Base-by-base conservation (phyloP, 1,140 invertebrate genomes). In the Drosophila simulans region DNA sequence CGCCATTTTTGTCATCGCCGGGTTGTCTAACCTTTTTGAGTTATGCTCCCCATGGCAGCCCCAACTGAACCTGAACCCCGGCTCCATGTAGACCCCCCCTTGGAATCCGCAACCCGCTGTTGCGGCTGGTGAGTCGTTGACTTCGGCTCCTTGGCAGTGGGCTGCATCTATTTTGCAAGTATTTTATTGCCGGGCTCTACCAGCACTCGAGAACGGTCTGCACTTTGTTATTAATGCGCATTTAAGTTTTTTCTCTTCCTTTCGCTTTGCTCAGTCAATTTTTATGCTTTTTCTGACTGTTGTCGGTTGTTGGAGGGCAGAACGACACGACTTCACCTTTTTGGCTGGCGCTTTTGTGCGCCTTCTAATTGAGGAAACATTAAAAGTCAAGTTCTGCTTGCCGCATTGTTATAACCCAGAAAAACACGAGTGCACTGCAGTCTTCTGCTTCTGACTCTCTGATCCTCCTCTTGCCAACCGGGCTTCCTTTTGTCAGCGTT, bases 401-500 rank as follows among this genome's bases (percentile, higher is more conserved):
- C 83, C 83, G 83, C 83, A 88, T 88, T 88, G 83, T 89, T 89
- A 88, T 88, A 88, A 89, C 83, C 83, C 84, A 83, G 84, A 88
- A 88, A 86, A 88, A 88, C 79, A 88, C 84, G 76, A 88, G 83
- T 88, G 83, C 83, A 88, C 65, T 88, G 83, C 83, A 79, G 84
- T 72, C 60, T 40, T 56, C 46, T 64, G 52, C 53, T 57, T 25
- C 56, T 75, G 56, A 40, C 37, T 51, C 48, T 52, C 39, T 40
- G 37, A 58, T 43, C 5, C 54, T 49, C 27, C 51, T 20, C 42
- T 13, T 27, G 27, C 27, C 27, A 7, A 7, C 5, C 31, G 10
- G 54, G 39, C 63, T 40, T 52, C 39, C 15, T 31, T 66, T 45
- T 74, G 48, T 75, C 34, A 43, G 31, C 42, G 31, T 22, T 56